Base-by-base conservation (phyloP, 1,140 invertebrate genomes). In the Hestina assimilis region DNA sequence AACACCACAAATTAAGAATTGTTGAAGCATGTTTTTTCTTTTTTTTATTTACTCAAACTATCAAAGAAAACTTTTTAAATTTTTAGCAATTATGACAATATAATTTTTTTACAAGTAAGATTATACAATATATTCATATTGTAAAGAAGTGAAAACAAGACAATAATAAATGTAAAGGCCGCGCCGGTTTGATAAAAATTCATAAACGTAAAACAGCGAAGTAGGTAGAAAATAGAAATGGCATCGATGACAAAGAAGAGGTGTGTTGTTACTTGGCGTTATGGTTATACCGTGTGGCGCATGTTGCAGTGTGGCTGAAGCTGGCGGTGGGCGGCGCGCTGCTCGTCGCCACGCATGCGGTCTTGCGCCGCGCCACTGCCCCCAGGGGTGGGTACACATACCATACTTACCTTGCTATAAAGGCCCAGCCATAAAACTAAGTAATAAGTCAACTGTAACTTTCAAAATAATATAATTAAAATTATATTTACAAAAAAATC, bases 271-370 rank as follows among this genome's bases (percentile, higher is more conserved):
- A 54, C 41, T 55, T 61, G 47, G 59, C 48, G 35, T 38, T 51
- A 38, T 65, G 53, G 55, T 63, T 20, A 63, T 71, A 75, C 70
- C 46, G 71, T 69, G 60, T 76, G 63, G 56, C 75, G 77, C 81
- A 76, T 88, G 89, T 93, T 94, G 70, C 92, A 95, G 94, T 95
- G 91, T 92, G 92, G 82, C 91, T 94, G 87, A 95, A 94, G 90
- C 90, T 95, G 89, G 91, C 90, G 75, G 92, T 95, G 83, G 94
- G 94, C 67, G 90, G 93, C 75, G 93, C 93, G 62, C 90, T 95
- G 79, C 91, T 94, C 76, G 89, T 93, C 71, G 93, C 94, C 75
- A 94, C 93, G 69, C 93, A 94, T 89, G 92, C 93, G 79, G 93
- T 95, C 77, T 90, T 88, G 43, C 80, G 85, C 40, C 81, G 85